Evolutionary conservation across 2,888 invertebrate genomes (phyloP).

Genomic region (Torymus auratus): DNA sequence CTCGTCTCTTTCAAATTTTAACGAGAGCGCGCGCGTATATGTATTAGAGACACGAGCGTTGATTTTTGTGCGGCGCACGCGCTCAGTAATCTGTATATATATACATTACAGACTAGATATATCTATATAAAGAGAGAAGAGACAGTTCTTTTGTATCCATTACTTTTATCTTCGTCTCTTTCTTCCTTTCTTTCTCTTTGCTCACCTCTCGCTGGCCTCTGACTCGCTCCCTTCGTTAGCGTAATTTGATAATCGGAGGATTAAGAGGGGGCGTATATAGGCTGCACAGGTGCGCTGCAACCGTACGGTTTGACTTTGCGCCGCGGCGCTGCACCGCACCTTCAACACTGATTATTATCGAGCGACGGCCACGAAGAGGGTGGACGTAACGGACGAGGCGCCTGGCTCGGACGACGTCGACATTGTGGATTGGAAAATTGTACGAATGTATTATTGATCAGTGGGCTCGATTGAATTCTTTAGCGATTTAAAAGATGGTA

Average conservation of each 20-base stretch:
- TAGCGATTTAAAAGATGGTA: background rate
- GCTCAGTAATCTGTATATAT: background rate
- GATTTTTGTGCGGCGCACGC: constrained; percentile 35
- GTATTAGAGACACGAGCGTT: constrained; percentile 12
- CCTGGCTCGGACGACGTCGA: background rate
- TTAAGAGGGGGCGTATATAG: constrained; percentile 58
- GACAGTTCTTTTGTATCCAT: background rate
- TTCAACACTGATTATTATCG: constrained; percentile 63
- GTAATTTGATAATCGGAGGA: constrained; percentile 72
- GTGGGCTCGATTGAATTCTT: background rate
- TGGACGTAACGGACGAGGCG: background rate
- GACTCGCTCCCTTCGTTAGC: constrained; percentile 59
- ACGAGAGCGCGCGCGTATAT: constrained; percentile 2
- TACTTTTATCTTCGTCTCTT: constrained; percentile 10
- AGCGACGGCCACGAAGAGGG: background rate
- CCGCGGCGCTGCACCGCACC: background rate
- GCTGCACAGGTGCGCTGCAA: background rate
- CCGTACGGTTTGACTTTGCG: constrained; percentile 29
- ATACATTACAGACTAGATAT: background rate
- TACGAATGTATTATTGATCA: background rate
- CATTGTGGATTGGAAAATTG: no score
- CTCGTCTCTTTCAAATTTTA: constrained; percentile 50
- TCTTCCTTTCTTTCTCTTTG: constrained; percentile 21
- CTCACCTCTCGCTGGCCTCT: background rate
- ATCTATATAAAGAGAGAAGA: background rate